Percentiles rank a stretch among this genome's conserved stretches.
Evolutionary conservation across 2,113 vertebrate species (phyloP).

Genomic region (Aviceda subcristata): DNA sequence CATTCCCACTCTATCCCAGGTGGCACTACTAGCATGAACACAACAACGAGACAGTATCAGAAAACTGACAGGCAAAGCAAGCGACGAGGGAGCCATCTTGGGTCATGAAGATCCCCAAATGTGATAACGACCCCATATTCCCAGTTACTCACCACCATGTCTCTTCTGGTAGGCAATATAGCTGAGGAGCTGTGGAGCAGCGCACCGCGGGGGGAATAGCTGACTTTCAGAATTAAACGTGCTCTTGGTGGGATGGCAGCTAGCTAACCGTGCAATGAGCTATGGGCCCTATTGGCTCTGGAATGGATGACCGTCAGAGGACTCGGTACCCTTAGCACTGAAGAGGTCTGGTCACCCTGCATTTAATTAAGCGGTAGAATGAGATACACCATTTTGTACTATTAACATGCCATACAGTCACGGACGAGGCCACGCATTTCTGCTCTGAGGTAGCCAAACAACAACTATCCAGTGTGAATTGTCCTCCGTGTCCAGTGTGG

Average conservation of each 20-base stretch:
- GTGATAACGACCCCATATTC: background rate
- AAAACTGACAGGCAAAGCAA: background rate
- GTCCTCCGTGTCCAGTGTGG: rapidly evolving
- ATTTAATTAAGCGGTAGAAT: background rate
- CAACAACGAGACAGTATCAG: background rate
- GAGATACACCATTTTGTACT: background rate
- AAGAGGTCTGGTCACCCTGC: background rate
- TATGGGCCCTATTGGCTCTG: background rate
- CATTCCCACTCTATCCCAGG: background rate
- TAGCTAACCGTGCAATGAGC: background rate
- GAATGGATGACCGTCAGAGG: background rate
- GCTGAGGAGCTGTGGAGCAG: background rate
- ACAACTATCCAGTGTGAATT: background rate
- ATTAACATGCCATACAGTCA: background rate
- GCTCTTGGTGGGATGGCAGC: background rate
- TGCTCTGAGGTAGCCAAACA: background rate
- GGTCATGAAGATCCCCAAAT: background rate
- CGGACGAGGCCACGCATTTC: background rate
- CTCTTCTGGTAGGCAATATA: background rate
- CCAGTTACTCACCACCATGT: background rate
- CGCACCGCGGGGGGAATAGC: rapidly evolving
- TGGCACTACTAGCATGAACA: background rate
- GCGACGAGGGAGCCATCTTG: background rate
- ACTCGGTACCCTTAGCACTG: background rate
- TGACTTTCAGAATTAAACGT: background rate